A percentile compares a stretch with the other conserved stretches of the same genome.
phyloP scores from a whole-genome alignment of 2,888 invertebrate species.

The Andrena marginata region DNA sequence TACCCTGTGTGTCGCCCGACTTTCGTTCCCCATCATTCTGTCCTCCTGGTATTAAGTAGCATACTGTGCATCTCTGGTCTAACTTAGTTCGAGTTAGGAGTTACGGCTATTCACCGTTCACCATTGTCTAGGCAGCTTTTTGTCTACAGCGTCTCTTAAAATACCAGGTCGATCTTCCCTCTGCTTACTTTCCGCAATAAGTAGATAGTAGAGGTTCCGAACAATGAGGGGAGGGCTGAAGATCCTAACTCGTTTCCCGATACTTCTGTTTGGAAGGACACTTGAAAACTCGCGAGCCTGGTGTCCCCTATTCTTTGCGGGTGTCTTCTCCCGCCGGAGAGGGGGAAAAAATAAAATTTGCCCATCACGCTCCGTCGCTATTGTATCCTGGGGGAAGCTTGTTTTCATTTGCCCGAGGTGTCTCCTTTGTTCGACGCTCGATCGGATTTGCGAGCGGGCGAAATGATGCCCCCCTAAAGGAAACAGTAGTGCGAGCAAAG shows the following conservation, averaged over 20 bases:
- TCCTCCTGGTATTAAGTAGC: too few relatives aligned
- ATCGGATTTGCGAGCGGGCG: slow-evolving; percentile 19
- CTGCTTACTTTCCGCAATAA: not conserved
- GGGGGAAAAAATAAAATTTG: slow-evolving; percentile 43
- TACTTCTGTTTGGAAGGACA: not conserved
- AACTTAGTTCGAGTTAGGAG: too few relatives aligned
- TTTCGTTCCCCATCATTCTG: too few relatives aligned
- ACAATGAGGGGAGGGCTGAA: not conserved
- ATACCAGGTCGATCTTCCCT: not conserved
- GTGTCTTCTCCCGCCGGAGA: not conserved
- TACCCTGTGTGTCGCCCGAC: too few relatives aligned
- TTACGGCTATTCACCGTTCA: too few relatives aligned
- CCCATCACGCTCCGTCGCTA: not conserved
- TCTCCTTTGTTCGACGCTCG: slow-evolving; percentile 24
- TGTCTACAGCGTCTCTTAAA: not conserved
- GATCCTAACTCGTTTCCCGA: not conserved
- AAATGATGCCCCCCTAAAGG: not conserved
- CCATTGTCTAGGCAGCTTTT: not conserved
- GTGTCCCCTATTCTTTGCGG: not conserved
- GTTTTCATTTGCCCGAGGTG: slow-evolving; percentile 18
- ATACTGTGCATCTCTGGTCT: too few relatives aligned
- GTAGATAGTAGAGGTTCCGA: not conserved
- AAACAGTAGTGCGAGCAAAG: not conserved
- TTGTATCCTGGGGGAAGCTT: slow-evolving; percentile 2
- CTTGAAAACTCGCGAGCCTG: not conserved